Conservation (phyloP, 2,113 vertebrate species). For the Vireo altiloquus region DNA sequence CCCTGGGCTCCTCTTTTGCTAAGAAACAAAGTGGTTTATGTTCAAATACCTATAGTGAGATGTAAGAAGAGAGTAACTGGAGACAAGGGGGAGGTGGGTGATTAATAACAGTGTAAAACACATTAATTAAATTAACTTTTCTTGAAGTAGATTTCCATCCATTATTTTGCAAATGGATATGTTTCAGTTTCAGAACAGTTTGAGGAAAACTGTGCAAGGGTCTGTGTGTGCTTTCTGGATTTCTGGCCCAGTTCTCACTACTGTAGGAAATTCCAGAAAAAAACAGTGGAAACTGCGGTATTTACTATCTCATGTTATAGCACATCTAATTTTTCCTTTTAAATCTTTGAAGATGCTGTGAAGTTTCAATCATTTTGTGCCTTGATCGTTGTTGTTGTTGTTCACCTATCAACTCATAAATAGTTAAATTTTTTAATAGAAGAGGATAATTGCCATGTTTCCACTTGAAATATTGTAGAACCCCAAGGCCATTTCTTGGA, state of each 20-base stretch:
- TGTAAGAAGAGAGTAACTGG: background rate
- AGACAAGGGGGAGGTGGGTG: background rate
- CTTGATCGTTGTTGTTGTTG: background rate
- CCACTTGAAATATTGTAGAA: slow-evolving; percentile 4
- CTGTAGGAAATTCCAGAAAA: background rate
- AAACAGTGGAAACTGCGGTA: slow-evolving; percentile 30
- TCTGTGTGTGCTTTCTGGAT: slow-evolving; percentile 27
- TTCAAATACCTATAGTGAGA: background rate
- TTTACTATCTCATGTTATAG: background rate
- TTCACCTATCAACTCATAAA: background rate
- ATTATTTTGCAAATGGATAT: background rate
- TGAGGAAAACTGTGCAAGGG: background rate
- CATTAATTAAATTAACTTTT: background rate
- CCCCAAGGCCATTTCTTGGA: slow-evolving; percentile 12
- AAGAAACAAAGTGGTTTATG: background rate
- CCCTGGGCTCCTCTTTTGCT: background rate
- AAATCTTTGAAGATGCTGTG: background rate
- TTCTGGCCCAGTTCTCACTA: slow-evolving; percentile 42
- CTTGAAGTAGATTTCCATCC: background rate
- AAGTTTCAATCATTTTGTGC: background rate
- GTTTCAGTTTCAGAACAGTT: background rate
- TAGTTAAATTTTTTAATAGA: background rate
- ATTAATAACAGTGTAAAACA: background rate
- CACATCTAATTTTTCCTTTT: background rate
- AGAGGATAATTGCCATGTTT: slow-evolving; percentile 24